Evolutionary conservation across 2,797 vertebrate genomes (phyloP), one percentile per base, ranked within the genome.

Genomic region (Echeneis naucrates): DNA sequence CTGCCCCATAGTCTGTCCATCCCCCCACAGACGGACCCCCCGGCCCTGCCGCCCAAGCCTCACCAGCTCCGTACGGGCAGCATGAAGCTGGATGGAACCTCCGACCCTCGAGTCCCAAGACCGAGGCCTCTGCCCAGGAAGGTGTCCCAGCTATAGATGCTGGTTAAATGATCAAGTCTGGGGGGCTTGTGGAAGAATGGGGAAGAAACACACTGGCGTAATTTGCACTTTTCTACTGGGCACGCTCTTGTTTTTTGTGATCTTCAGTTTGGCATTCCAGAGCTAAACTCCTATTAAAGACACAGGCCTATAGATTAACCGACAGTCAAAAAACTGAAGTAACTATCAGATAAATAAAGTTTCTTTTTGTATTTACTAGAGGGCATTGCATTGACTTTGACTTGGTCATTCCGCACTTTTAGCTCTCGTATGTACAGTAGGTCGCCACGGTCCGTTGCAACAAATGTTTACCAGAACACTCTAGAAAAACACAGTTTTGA

Each of bases 101-200:
- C 90, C 0, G 96, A 96, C 63, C 91, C 91, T 73, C 93, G 96
- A 5, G 91, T 95, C 55, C 95, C 95, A 53, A 93, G 96, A 79
- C 97, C 98, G 2, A 91, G 97, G 82, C 97, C 96, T 38, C 95
- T 98, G 86, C 98, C 98, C 60, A 94, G 98, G 81, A 99, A 99
- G 90, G 97, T 99, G 75, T 99, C 98, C 32, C 98, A 99, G 95
- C 93, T 99, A 87, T 99, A 95, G 95, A 83, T 74, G 92, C 90
- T 95, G 81, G 73, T 58, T 67, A 21, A 42, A 11, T 64, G 67
- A 79, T 52, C 54, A 65, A 19, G 59, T 82, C 66, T 17, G 68
- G 58, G 60, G 58, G 60, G 75, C 45, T 56, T 47, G 23, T 7
- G 11, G 47, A 33, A 35, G 66, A 58, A 57, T 59, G 55, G 37